Evolutionary conservation across 2,113 vertebrate species (phyloP), one percentile per base, ranked within the genome.

Genomic region (Henicopernis longicauda): DNA sequence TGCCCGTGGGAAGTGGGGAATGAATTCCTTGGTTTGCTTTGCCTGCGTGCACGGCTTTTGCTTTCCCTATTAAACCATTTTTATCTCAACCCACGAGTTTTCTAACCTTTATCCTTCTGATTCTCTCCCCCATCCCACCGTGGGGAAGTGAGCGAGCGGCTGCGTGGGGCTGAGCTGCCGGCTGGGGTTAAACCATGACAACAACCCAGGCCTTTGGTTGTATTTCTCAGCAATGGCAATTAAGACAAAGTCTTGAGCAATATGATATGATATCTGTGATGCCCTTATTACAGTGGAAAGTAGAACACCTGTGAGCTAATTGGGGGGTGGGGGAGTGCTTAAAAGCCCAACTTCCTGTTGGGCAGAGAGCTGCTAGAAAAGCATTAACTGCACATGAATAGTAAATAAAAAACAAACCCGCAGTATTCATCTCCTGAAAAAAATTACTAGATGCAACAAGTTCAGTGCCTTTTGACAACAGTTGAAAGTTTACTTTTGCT

Each of bases 21-120:
- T 15, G 8, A 3, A 52, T 52, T 52, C 50, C 50, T 52, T 27
- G 13, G 8, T 16, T 52, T 52, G 50, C 50, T 52, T 26, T 52
- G 25, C 25, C 27, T 16, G 50, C 0, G 3, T 27, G 25, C 1
- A 2, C 3, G 3, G 14, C 50, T 52, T 27, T 52, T 27, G 26
- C 50, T 52, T 52, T 27, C 25, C 15, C 26, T 29, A 29, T 54
- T 29, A 54, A 54, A 54, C 52, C 1, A 1, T 54, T 1, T 54
- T 54, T 29, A 29, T 16, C 52, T 29, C 26, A 54, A 3, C 1
- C 15, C 52, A 10, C 0, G 5, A 54, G 52, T 29, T 54, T 10
- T 54, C 15, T 54, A 1, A 29, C 52, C 1, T 29, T 29, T 54
- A 16, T 0, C 15, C 26, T 54, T 54, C 52, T 16, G 15, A 10